Conservation (phyloP, 2,888 invertebrate genomes). For the Agonopterix subpropinquella region DNA sequence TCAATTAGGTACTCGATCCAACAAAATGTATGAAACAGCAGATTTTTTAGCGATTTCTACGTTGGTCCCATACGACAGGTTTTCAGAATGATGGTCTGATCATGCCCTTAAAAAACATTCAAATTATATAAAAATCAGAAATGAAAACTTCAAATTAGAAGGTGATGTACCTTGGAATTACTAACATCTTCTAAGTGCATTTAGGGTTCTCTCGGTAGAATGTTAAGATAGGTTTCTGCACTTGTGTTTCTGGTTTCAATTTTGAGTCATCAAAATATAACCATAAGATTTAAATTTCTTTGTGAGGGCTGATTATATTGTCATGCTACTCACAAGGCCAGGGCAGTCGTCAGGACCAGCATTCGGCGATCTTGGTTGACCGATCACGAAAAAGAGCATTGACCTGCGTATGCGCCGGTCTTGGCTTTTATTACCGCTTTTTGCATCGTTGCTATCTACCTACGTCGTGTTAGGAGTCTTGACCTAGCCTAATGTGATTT, state of each 20-base stretch:
- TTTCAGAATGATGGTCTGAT: too few relatives aligned
- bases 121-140: too few relatives aligned
- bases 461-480: slow-evolving; percentile 57
- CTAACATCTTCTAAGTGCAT: neutral
- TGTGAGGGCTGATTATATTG: slow-evolving; percentile 25
- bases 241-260: neutral
- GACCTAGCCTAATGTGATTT: slow-evolving; percentile 69
- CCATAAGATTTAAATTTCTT: neutral
- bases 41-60: too few relatives aligned
- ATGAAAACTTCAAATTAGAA: too few relatives aligned
- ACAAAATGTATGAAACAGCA: too few relatives aligned
- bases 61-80: too few relatives aligned
- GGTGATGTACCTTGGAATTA: too few relatives aligned
- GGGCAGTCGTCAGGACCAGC: slow-evolving; percentile 24
- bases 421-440: slow-evolving; percentile 42
- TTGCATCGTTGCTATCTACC: slow-evolving; percentile 47
- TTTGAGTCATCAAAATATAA: neutral
- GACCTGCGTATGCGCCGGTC: slow-evolving; percentile 43
- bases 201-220: neutral
- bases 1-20: too few relatives aligned
- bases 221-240: slow-evolving; percentile 4
- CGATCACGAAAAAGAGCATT: slow-evolving; percentile 65
- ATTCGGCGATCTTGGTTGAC: slow-evolving; percentile 47
- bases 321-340: slow-evolving; percentile 50
- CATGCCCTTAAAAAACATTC: too few relatives aligned